These are phyloP conservation scores for Frieseomelitta varia DNA, from an alignment of 1,140 invertebrate genomes.

Conservation along the genomic window DNA sequence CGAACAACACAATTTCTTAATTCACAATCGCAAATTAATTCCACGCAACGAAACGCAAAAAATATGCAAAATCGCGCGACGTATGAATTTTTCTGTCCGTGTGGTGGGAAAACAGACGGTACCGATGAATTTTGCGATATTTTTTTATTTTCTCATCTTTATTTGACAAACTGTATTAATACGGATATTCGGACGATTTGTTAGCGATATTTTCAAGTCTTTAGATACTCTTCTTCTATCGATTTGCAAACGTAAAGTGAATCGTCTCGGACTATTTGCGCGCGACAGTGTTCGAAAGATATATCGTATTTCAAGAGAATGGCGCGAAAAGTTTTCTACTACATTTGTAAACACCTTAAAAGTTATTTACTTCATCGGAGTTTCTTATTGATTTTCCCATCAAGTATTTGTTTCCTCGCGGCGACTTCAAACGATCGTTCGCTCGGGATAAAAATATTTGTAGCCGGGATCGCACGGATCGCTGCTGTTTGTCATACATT, in stretches of 20 bases:
- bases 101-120: background rate
- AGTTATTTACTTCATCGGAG: background rate
- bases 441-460: background rate
- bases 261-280: background rate
- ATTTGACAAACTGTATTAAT: background rate
- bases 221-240: background rate
- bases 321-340: conserved; percentile 3
- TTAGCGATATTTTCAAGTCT: background rate
- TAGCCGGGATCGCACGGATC: background rate
- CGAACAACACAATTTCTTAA: conserved; percentile 5
- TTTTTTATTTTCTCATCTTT: background rate
- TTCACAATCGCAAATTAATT: background rate
- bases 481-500: background rate
- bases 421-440: conserved; percentile 3
- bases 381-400: conserved; percentile 17
- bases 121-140: background rate
- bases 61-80: background rate
- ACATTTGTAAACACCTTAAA: conserved; percentile 4
- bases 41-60: background rate
- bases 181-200: background rate
- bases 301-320: background rate
- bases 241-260: background rate
- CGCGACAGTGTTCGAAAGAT: background rate
- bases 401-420: background rate
- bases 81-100: background rate